Evolutionary conservation across 2,888 invertebrate species (phyloP).

Genomic region (Megalurothrips usitatus): DNA sequence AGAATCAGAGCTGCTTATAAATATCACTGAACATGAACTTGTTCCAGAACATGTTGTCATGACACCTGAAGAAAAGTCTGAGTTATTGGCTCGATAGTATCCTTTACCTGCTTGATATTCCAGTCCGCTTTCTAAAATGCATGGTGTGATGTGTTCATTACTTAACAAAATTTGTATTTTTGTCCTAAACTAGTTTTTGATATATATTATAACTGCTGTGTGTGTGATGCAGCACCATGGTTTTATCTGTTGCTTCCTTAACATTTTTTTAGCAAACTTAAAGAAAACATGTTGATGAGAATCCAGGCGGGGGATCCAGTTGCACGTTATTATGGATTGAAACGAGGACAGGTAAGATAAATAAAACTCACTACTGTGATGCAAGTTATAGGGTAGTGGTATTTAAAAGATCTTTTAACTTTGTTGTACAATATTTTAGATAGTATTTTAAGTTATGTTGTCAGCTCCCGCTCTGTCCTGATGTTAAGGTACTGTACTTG

Average conservation of each 20-base stretch:
- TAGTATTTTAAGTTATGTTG: not conserved
- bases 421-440: not conserved
- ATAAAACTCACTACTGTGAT: too few species aligned
- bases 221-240: not conserved
- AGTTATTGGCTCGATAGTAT: slow-evolving; percentile 90
- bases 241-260: slow-evolving; percentile 38
- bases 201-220: not conserved
- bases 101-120: slow-evolving; percentile 47
- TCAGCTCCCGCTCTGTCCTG: slow-evolving; percentile 18
- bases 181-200: not conserved
- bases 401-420: slow-evolving; percentile 30
- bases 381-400: too few species aligned
- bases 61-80: slow-evolving; percentile 96
- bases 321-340: slow-evolving; percentile 95
- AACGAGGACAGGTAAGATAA: slow-evolving; percentile 81
- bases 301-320: slow-evolving; percentile 99
- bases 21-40: slow-evolving; percentile 96
- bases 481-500: not conserved
- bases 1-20: slow-evolving; percentile 92
- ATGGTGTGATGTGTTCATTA: not conserved
- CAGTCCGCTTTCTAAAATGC: too few species aligned
- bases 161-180: slow-evolving; percentile 30
- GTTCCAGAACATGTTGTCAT: slow-evolving; percentile 99
- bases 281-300: slow-evolving; percentile 97
- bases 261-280: slow-evolving; percentile 68